phyloP scores from a whole-genome alignment of 2,888 invertebrate genomes.

The Anthoptus insignis region DNA sequence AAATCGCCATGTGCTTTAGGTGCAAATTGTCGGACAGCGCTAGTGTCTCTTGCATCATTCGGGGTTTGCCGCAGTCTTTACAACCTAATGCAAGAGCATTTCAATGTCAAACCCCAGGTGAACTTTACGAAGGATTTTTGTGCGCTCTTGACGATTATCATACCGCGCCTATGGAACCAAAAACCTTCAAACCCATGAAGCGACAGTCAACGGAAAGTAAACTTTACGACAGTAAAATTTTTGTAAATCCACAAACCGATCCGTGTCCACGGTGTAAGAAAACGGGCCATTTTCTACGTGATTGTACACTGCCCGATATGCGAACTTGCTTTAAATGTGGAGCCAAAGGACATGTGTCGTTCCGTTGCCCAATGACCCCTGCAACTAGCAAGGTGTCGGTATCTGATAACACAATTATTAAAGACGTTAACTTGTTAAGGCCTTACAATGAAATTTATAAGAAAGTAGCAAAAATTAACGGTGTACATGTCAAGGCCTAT shows the following conservation, averaged over 20 bases:
- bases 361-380: background rate
- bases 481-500: background rate
- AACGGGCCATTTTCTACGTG: slow-evolving; percentile 40
- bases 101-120: slow-evolving; percentile 48
- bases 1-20: slow-evolving; percentile 39
- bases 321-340: slow-evolving; percentile 47
- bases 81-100: slow-evolving; percentile 50
- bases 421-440: background rate
- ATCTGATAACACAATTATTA: background rate
- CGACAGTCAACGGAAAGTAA: background rate
- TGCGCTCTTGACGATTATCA: slow-evolving; percentile 50
- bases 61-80: slow-evolving; percentile 13
- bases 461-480: background rate
- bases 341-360: slow-evolving; percentile 44
- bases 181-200: background rate
- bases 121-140: slow-evolving; percentile 48
- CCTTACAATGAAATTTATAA: background rate
- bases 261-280: slow-evolving; percentile 47
- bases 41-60: slow-evolving; percentile 38
- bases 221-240: no score
- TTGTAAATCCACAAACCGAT: slow-evolving; percentile 24
- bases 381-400: background rate
- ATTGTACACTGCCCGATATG: slow-evolving; percentile 43
- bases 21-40: slow-evolving; percentile 39
- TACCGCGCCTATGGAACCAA: background rate